A percentile compares a stretch with the other conserved stretches of the same genome.
phyloP scores from a whole-genome alignment of 2,888 invertebrate species.

The Dioctria rufipes region DNA sequence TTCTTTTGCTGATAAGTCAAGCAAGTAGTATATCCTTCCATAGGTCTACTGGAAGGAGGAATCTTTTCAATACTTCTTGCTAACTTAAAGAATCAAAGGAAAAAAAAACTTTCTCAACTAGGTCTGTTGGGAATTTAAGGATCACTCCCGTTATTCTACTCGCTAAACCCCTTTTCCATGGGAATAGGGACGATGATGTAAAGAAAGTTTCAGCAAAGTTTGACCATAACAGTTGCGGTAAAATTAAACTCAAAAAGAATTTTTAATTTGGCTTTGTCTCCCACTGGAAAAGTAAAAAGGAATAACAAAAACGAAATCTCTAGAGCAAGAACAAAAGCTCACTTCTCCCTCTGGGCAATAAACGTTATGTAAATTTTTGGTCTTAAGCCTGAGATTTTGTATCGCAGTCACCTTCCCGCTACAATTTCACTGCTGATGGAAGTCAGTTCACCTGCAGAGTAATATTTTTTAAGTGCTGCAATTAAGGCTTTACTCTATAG shows the following conservation, averaged over 20 bases:
- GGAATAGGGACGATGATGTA: constrained; percentile 21
- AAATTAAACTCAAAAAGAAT: constrained; percentile 55
- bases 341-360: constrained; percentile 17
- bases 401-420: not conserved
- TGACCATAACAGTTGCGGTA: constrained; percentile 51
- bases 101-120: constrained; percentile 30
- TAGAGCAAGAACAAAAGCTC: constrained; percentile 31
- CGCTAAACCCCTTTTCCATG: not conserved
- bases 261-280: constrained; percentile 55
- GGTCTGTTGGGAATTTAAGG: constrained; percentile 41
- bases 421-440: not conserved
- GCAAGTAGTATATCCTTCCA: constrained; percentile 18
- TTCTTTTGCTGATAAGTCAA: constrained; percentile 35
- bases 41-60: not conserved
- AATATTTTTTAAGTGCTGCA: constrained; percentile 40
- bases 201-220: constrained; percentile 41
- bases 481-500: constrained; percentile 24
- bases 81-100: constrained; percentile 35
- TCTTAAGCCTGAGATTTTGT: constrained; percentile 29
- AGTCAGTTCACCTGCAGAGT: constrained; percentile 32
- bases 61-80: constrained; percentile 1
- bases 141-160: constrained; percentile 13
- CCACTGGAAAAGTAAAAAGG: constrained; percentile 40
- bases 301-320: constrained; percentile 19
- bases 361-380: constrained; percentile 42